Base-by-base conservation (phyloP, 2,797 vertebrate species). In the Propithecus deckenii region DNA sequence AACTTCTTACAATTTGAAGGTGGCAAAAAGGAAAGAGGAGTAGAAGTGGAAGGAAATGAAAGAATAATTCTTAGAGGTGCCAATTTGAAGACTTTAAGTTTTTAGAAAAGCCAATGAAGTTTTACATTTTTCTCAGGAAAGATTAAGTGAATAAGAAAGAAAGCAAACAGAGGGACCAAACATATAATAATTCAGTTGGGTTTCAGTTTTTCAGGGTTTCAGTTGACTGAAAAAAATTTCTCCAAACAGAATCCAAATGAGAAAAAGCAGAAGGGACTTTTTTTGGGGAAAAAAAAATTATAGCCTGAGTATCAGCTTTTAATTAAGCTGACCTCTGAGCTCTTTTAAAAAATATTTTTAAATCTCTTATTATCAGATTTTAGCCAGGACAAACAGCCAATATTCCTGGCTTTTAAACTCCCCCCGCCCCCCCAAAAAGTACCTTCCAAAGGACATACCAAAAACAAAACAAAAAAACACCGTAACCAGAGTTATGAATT, bases 261-360 rank as follows among this genome's bases (percentile, higher is more conserved):
- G 50, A 35, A 78, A 52, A 52, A 78, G 48, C n/a, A 78, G 48
- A 78, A 78, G 23, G 20, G n/a, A 12, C 48, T 25, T 78, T 78
- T 74, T 74, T 76, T 50, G 0, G 7, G 0, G 7, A 76, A 52
- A 23, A 76, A 57, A 57, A 3, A 55, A 46, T 43, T 35, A 35
- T 78, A 52, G 48, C 50, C 50, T 35, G 32, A 35, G 35, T 35
- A 52, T 52, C 75, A 78, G 48, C 48, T 35, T 52, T 52, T 52
- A 52, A 78, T 78, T 52, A 78, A 35, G 48, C 12, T 78, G n/a
- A 52, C 12, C 35, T 78, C 75, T 35, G 32, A 55, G n/a, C 20
- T 78, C n/a, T 78, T 50, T 50, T 0, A 48, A 48, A 75, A 23
- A 72, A 72, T 20, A 9, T n/a, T 32, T 48, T 50, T 7, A 23